Percentiles rank a stretch among this genome's conserved stretches.
phyloP scores from a whole-genome alignment of 2,888 invertebrate species.

The Deilephila porcellus region DNA sequence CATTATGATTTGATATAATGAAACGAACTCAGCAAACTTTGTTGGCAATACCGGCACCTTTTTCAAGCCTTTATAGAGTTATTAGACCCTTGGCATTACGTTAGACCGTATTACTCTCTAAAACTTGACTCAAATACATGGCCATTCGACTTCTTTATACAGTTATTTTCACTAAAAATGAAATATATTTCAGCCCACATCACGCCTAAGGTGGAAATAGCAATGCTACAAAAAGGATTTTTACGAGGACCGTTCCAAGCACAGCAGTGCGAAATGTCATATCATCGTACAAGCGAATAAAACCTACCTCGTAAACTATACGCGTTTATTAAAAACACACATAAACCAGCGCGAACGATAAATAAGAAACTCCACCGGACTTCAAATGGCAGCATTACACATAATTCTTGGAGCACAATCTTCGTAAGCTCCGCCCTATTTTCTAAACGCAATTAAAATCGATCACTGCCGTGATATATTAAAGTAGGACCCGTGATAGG shows the following conservation, averaged over 20 bases:
- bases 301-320: background rate
- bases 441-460: constrained; percentile 25
- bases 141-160: too few relatives aligned
- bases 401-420: constrained; percentile 12
- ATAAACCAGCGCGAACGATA: background rate
- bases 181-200: background rate
- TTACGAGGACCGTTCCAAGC: background rate
- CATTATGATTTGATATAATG: too few relatives aligned
- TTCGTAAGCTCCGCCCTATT: background rate
- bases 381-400: background rate
- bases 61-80: too few relatives aligned
- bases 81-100: too few relatives aligned
- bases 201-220: constrained; percentile 3
- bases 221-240: background rate
- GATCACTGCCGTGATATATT: constrained; percentile 19
- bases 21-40: too few relatives aligned
- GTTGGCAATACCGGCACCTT: too few relatives aligned
- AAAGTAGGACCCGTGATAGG: constrained; percentile 7
- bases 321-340: background rate
- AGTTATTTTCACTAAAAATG: too few relatives aligned
- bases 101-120: too few relatives aligned
- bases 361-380: background rate
- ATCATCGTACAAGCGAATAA: background rate
- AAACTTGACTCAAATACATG: too few relatives aligned
- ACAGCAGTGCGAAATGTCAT: background rate